Conservation (phyloP, 2,888 invertebrate genomes). For the Adelognathus sp. region DNA sequence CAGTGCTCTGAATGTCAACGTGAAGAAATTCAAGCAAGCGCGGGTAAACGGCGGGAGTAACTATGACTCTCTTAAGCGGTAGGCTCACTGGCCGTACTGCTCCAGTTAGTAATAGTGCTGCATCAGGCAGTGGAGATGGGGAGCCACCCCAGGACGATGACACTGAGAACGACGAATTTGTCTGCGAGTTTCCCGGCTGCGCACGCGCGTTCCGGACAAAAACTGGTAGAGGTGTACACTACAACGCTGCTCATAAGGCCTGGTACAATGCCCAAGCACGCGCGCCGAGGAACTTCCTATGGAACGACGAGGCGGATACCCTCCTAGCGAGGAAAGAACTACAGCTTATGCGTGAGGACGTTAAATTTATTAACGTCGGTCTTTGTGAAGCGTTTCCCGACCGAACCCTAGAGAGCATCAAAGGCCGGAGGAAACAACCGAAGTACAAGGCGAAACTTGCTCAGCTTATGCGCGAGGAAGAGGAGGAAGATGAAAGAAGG, state of each 20-base stretch:
- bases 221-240: constrained; percentile 39
- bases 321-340: constrained; percentile 18
- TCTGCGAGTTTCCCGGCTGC: constrained; percentile 39
- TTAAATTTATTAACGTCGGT: not conserved
- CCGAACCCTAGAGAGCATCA: constrained; percentile 14
- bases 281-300: no score
- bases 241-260: constrained; percentile 23
- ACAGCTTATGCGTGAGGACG: not conserved
- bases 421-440: not conserved
- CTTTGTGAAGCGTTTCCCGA: not conserved
- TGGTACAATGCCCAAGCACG: constrained; percentile 42
- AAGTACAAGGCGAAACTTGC: not conserved
- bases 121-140: no score
- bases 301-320: constrained; percentile 20
- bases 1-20: constrained; percentile 86
- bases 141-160: no score
- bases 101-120: no score
- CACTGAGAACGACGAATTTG: no score
- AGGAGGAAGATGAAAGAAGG: no score
- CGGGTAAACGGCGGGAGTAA: constrained; percentile 84
- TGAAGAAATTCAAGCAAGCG: constrained; percentile 86
- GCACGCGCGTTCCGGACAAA: not conserved
- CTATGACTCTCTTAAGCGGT: no score
- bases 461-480: no score
- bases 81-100: no score